Percentiles rank a stretch among this genome's conserved stretches.
phyloP scores from a whole-genome alignment of 2,797 vertebrate species.

The Cryptoprocta ferox region DNA sequence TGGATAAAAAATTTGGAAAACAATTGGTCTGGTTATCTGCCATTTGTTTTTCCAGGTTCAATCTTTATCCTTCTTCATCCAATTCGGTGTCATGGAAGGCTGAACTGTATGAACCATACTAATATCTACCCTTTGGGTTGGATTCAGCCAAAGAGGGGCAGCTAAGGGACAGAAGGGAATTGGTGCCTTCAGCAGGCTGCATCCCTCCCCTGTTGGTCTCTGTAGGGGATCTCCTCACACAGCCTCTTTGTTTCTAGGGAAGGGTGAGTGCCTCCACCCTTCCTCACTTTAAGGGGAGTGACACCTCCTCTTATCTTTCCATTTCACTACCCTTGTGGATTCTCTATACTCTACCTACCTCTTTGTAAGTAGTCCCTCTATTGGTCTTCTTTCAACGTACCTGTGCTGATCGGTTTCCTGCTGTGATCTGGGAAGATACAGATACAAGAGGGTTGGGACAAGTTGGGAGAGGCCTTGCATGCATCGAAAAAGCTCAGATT shows the following conservation, averaged over 20 bases:
- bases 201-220: background rate
- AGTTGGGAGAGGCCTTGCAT: background rate
- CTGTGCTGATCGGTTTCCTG: background rate
- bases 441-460: background rate
- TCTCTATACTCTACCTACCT: background rate
- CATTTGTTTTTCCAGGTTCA: background rate
- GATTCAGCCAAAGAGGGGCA: background rate
- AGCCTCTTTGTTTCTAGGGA: background rate
- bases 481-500: background rate
- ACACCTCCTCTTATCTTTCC: background rate
- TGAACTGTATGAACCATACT: background rate
- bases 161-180: background rate
- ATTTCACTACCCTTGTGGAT: background rate
- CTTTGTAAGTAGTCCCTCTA: background rate
- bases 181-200: background rate
- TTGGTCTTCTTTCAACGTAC: background rate
- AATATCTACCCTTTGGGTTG: background rate
- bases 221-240: background rate
- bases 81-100: background rate
- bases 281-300: background rate
- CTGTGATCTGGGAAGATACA: background rate
- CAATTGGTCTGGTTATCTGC: background rate
- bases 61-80: background rate
- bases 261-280: background rate
- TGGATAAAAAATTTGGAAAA: background rate